Base-by-base conservation (phyloP, 2,888 invertebrate genomes). In the Eudemis profundana region DNA sequence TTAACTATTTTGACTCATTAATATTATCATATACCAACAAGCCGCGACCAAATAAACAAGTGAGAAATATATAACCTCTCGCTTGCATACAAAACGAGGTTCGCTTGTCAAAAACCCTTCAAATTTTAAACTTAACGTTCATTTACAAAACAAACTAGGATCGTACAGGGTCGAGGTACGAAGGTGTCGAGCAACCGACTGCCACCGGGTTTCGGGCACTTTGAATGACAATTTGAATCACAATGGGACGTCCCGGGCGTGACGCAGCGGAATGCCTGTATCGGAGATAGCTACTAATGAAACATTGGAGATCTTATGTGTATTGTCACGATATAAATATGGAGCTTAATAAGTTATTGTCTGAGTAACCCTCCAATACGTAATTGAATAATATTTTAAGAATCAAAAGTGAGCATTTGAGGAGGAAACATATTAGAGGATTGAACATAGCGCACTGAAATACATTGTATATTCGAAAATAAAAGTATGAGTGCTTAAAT, bases 211-310 rank as follows among this genome's bases (percentile, higher is more conserved):
- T 86, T 83, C 72, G 81, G 78, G 70, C 74, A 78, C 85, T 89
- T 88, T 87, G 85, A 88, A 90, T 89, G 85, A 87, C 83, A 85
- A 90, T 90, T 85, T 87, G 83, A 87, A 90, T 89, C 78, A 90
- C 87, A 89, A 88, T 89, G 74, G 77, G 70, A 86, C 87, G 89
- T 88, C 89, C 83, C 82, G 81, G 79, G 74, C 82, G 77, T 91
- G 91, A 91, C 87, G 70, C 70, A 64, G 85, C 89, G 77, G 69
- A 79, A 83, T 82, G 79, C 67, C 73, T 75, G 72, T 83, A 79
- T 76, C 78, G 72, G 67, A 77, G 78, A 78, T 79, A 78, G 74
- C 78, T 75, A 76, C 74, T 81, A 79, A 82, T 81, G 74, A 72
- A 66, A 66, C 67, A 50, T 51, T 51, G 50, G 56, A 56, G 42